Evolutionary conservation across 92 coral and sea anemone species (phyloP).

Genomic region (Epizoanthus fatuus): DNA sequence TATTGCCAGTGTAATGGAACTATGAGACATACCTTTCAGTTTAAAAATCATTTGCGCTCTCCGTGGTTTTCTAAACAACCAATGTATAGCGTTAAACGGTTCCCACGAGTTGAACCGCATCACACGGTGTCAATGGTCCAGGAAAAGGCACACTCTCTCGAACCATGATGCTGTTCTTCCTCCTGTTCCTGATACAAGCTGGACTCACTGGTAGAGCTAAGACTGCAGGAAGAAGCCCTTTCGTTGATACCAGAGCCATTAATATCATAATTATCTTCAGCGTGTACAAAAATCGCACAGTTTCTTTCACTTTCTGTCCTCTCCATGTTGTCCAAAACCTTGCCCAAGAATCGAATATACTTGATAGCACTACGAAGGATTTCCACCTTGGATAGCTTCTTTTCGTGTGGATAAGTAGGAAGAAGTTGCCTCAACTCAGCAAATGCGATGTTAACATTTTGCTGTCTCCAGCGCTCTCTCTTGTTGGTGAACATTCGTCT

Average conservation of each 20-base stretch:
- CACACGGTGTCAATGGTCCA: neutral
- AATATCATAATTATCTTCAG: neutral
- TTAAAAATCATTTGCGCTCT: conserved; percentile 31
- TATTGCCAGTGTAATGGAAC: neutral
- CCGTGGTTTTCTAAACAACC: conserved; percentile 41
- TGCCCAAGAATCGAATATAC: conserved; percentile 90
- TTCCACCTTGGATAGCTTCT: conserved; percentile 95
- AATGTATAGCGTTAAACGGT: neutral
- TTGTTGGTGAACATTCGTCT: conserved; percentile 82
- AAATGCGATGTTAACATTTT: conserved; percentile 94
- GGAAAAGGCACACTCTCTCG: neutral
- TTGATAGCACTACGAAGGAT: conserved; percentile 85
- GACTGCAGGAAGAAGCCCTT: conserved; percentile 7
- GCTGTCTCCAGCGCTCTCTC: conserved; percentile 95
- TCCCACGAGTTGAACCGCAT: conserved; percentile 2
- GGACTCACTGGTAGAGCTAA: neutral
- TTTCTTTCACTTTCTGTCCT: neutral
- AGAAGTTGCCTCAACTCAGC: conserved; percentile 90
- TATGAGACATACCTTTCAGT: neutral
- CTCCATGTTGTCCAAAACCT: conserved; percentile 84
- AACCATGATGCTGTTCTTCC: neutral
- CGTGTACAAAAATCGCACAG: neutral
- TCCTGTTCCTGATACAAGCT: neutral
- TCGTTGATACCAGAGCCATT: neutral
- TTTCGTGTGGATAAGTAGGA: conserved; percentile 97